These are phyloP conservation scores for Drosophila fungiperda DNA, from an alignment of 2,888 invertebrate species.

Conservation along the genomic window DNA sequence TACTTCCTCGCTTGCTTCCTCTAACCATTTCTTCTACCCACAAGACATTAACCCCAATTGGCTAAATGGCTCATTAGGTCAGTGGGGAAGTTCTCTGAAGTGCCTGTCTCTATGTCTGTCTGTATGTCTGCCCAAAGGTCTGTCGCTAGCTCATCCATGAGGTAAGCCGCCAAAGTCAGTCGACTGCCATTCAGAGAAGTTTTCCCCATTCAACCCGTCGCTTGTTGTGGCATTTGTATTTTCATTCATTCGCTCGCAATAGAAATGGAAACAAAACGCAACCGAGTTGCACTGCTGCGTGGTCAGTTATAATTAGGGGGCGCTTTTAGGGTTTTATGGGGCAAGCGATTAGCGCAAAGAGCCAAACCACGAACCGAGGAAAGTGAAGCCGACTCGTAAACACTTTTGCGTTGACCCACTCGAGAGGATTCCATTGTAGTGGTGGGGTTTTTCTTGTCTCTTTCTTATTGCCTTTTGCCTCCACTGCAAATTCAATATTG, in stretches of 20 bases:
- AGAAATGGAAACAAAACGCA: slow-evolving; percentile 56
- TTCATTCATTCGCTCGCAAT: slow-evolving; percentile 33
- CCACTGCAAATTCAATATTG: slow-evolving; percentile 61
- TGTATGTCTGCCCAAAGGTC: slow-evolving; percentile 13
- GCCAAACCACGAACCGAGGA: slow-evolving; percentile 20
- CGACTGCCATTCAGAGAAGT: slow-evolving; percentile 52
- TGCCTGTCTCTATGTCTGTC: slow-evolving; percentile 11
- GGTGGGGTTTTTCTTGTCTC: not conserved
- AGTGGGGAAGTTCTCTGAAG: slow-evolving; percentile 58
- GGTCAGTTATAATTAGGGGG: slow-evolving; percentile 80
- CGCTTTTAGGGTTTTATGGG: slow-evolving; percentile 66
- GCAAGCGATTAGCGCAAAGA: slow-evolving; percentile 68
- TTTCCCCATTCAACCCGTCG: slow-evolving; percentile 55
- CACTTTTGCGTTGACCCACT: slow-evolving; percentile 61
- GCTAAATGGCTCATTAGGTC: slow-evolving; percentile 83
- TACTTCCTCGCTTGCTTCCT: not conserved
- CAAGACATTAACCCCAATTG: slow-evolving; percentile 80
- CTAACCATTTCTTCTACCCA: slow-evolving; percentile 19
- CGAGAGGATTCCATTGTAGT: slow-evolving; percentile 9
- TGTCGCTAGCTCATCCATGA: slow-evolving; percentile 36
- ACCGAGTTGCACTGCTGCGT: slow-evolving; percentile 73
- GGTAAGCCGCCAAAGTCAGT: slow-evolving; percentile 40
- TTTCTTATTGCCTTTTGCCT: not conserved
- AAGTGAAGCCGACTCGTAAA: slow-evolving; percentile 43
- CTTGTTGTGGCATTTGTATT: slow-evolving; percentile 36